Evolutionary conservation across 2,113 vertebrate species (phyloP), one percentile per base, ranked within the genome.

Genomic region (Okapia johnstoni): DNA sequence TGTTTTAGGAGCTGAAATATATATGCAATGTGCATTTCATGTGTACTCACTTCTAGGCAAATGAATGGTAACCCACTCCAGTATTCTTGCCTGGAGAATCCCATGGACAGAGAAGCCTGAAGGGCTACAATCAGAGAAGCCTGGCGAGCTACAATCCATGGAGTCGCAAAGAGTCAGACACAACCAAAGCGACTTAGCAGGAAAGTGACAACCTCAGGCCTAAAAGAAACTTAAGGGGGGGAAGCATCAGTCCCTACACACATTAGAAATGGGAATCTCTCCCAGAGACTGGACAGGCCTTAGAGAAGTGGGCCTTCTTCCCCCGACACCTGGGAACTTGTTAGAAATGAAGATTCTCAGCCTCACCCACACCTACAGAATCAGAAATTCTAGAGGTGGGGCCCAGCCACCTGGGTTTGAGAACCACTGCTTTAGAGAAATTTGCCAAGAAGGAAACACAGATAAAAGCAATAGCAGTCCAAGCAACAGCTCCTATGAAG

Each of bases 1-100:
- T 54, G 4, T 80, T 93, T 96, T 36, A 54, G 43, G 57, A 8
- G 12, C 87, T 89, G 30, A 88, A 91, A 93, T 85, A 58, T 11
- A 6, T 48, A 94, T 80, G 23, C 21, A 79, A 61, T 0, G 1
- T 93, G 17, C n/a, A 28, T 70, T 93, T 48, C n/a, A 58, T 61
- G 60, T 5, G 43, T 81, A 55, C 5, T 85, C 16, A 46, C 25
- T 50, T 93, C 26, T 33, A 83, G 54, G 21, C 66, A 90, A 36
- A 13, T 46, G 6, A 83, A 94, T 70, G n/a, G n/a, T n/a, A 40
- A 70, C 19, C 66, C 66, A 70, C 66, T 70, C 66, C 2, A 70
- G n/a, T 66, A 66, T n/a, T 66, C 33, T 66, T n/a, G 33, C n/a
- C 66, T 40, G 66, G 66, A 12, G 19, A 70, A 70, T 40, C 19